Conservation (phyloP, 1,140 invertebrate genomes). For the Elymnias hypermnestra region DNA sequence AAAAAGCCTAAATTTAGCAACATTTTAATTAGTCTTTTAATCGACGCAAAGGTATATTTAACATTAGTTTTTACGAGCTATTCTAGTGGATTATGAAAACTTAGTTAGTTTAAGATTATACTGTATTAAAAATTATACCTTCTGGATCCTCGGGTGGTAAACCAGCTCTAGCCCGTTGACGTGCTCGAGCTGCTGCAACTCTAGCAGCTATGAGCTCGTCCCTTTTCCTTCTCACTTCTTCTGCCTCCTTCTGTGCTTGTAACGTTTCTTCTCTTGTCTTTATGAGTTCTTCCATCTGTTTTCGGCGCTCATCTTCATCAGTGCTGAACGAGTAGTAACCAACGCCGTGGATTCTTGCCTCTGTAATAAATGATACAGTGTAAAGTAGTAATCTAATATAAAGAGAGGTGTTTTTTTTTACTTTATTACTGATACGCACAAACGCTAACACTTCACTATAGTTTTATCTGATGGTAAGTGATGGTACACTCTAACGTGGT, state of each 20-base stretch:
- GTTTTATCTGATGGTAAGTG: too few relatives aligned
- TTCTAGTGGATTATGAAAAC: too few relatives aligned
- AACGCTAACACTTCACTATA: too few relatives aligned
- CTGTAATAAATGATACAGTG: constrained; percentile 73
- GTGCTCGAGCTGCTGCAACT: constrained; percentile 85
- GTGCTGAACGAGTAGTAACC: constrained; percentile 92
- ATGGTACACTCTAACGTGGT: too few relatives aligned
- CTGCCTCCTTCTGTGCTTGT: constrained; percentile 80
- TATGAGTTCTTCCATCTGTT: constrained; percentile 86
- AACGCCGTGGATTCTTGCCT: constrained; percentile 92
- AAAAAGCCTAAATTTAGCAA: too few relatives aligned
- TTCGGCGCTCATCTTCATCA: constrained; percentile 84
- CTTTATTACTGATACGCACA: too few relatives aligned
- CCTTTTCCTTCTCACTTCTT: constrained; percentile 79
- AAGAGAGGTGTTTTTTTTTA: background rate
- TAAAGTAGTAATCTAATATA: background rate
- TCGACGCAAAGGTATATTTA: too few relatives aligned
- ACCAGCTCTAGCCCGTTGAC: constrained; percentile 85
- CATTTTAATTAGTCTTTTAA: too few relatives aligned
- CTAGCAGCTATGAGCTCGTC: constrained; percentile 84
- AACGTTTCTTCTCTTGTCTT: constrained; percentile 84
- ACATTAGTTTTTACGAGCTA: too few relatives aligned
- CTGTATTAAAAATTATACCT: constrained; percentile 47
- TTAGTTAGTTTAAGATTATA: too few relatives aligned
- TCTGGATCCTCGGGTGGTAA: constrained; percentile 80